Base-by-base conservation (phyloP, 2,888 invertebrate species). In the Tridacna gigas region DNA sequence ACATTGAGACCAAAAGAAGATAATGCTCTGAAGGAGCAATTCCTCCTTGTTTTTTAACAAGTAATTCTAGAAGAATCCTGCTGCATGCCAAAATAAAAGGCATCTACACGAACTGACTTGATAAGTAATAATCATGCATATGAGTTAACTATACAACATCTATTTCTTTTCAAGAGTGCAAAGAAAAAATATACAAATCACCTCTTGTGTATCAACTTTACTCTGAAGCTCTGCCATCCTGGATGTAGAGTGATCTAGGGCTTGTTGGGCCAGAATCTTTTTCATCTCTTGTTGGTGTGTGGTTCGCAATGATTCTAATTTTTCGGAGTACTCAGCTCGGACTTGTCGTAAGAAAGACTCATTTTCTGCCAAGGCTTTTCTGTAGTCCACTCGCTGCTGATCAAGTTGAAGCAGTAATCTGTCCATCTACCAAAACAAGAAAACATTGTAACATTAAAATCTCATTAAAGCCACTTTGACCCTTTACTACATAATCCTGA, bases 191-290 rank as follows among this genome's bases (percentile, higher is more conserved):
- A 37, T 7, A 37, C 3, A 4, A 37, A 37, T 37, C 45, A 93
- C 94, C 92, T 94, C 92, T 77, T 94, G 94, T n/a, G 94, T 92
- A 77, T 94, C 92, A 37, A 91, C 86, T 89, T 92, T 92, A 79
- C 91, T 92, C 84, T 92, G 91, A 20, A 94, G 86, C 69, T 94
- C 92, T n/a, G 93, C 93, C 71, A 92, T 71, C 78, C 89, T 90
- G 45, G 94, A 93, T 0, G 92, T 90, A 7, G 94, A 93, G 78
- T 93, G 89, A 47, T 91, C 88, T 26, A 94, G 85, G 9, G 93
- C 94, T 51, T 93, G 92, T 51, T 92, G 92, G 22, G 93, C 87
- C 28, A 93, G 81, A 11, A 94, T 66, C 76, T 87, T 88, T 79
- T 93, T 91, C 12, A 94, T 71, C 82, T 94, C 94, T 75, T 89